These are phyloP conservation scores for Thaleichthys pacificus DNA, from an alignment of 2,797 vertebrate genomes.

Conservation along the genomic window DNA sequence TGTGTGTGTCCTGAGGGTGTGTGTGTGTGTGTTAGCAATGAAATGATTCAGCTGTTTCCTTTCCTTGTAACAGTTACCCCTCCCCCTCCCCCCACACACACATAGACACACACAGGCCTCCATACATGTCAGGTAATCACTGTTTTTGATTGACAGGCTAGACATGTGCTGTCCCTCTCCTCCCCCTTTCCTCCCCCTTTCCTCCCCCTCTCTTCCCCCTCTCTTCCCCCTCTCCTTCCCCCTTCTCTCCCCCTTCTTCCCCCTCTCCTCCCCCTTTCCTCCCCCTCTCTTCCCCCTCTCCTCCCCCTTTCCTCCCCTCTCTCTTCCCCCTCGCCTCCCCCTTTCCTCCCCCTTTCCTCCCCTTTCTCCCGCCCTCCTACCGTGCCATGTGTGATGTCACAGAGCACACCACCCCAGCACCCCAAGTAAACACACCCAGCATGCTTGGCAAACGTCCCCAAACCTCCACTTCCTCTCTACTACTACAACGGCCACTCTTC, in stretches of 20 bases:
- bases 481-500: slow-evolving; percentile 52
- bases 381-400: slow-evolving; percentile 28
- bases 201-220: slow-evolving; percentile 29
- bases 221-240: no score
- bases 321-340: not conserved
- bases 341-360: not conserved
- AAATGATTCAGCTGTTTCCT: slow-evolving; percentile 39
- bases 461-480: slow-evolving; percentile 64
- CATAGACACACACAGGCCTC: not conserved
- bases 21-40: not conserved
- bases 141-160: slow-evolving; percentile 34
- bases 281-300: slow-evolving; percentile 8
- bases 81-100: not conserved
- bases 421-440: slow-evolving; percentile 47
- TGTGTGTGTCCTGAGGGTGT: not conserved
- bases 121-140: slow-evolving; percentile 14
- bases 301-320: slow-evolving; percentile 14
- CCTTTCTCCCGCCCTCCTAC: slow-evolving; percentile 28
- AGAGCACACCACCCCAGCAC: slow-evolving; percentile 22
- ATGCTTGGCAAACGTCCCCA: slow-evolving; percentile 28
- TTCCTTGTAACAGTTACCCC: not conserved
- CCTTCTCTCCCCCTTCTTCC: no score
- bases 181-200: not conserved
- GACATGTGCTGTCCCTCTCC: slow-evolving; percentile 26
- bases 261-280: not conserved